A percentile compares a stretch with the other conserved stretches of the same genome.
These are phyloP conservation scores for Eristalis intricaria DNA, from an alignment of 2,888 invertebrate species.

Conservation along the genomic window DNA sequence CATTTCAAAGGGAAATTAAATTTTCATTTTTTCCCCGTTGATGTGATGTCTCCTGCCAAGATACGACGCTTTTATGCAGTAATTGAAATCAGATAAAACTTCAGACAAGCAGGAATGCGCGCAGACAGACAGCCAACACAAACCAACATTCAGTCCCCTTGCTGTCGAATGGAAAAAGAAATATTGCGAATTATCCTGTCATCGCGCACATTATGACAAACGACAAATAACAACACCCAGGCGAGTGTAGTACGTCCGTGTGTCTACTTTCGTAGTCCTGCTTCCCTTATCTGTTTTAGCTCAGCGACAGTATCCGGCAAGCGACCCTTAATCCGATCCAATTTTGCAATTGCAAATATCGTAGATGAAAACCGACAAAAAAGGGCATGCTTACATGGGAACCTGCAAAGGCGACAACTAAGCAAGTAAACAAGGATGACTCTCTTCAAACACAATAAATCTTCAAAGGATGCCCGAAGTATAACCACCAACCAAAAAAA, in stretches of 20 bases:
- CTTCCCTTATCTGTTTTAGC: slow-evolving; percentile 42
- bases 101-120: slow-evolving; percentile 6
- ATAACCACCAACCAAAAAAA: slow-evolving; percentile 37
- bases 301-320: slow-evolving; percentile 38
- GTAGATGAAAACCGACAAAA: slow-evolving; percentile 8
- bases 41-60: neutral
- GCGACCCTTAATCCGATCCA: slow-evolving; percentile 61
- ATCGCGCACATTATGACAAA: slow-evolving; percentile 54
- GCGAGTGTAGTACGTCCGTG: neutral
- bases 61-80: slow-evolving; percentile 34
- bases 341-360: slow-evolving; percentile 59
- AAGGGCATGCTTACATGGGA: slow-evolving; percentile 35
- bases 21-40: slow-evolving; percentile 32
- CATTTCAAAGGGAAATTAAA: slow-evolving; percentile 50
- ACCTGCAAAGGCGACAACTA: slow-evolving; percentile 57
- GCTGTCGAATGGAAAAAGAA: slow-evolving; percentile 26
- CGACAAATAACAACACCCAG: slow-evolving; percentile 32
- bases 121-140: slow-evolving; percentile 8
- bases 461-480: slow-evolving; percentile 57
- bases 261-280: neutral
- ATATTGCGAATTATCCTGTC: slow-evolving; percentile 62
- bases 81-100: slow-evolving; percentile 62
- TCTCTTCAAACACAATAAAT: slow-evolving; percentile 58
- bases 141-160: slow-evolving; percentile 13
- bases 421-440: slow-evolving; percentile 39